Base-by-base conservation (phyloP, 2,888 invertebrate species). In the Stictocephala bisonia region DNA sequence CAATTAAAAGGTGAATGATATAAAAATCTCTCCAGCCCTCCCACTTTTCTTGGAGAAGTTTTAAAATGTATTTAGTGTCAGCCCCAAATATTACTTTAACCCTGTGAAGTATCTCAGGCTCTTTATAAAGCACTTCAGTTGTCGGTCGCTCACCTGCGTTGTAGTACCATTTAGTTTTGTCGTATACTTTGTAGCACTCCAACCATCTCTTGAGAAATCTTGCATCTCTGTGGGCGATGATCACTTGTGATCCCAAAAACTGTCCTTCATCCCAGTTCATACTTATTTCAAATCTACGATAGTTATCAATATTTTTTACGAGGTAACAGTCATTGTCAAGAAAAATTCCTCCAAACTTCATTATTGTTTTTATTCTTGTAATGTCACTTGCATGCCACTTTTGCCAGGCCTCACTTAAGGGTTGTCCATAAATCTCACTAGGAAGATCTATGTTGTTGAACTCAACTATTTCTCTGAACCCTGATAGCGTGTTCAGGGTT, bases 141-240 rank as follows among this genome's bases (percentile, higher is more conserved):
- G 83, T 84, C 1, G 84, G 84, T 29, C 81, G 77, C 56, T 83
- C 81, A 1, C 84, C 84, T 3, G 84, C 84, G 78, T 84, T 84
- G 76, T 83, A 84, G 75, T 84, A 84, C 82, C 83, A 82, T 29
- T 77, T 72, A 44, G 76, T 68, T 11, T 50, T 44, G 27, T 40
- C 20, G 40, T 75, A 69, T 64, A 80, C 81, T 18, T 68, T 74
- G 74, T 82, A 82, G 2, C 80, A 79, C 9, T 81, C 77, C 31
- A 79, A 74, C 80, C 81, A 82, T 2, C 78, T 60, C 31, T 72
- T 74, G 11, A 81, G 74, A 74, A 82, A 82, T 24, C 82, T 73
- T 1, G 82, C 80, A 70, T 82, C 78, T 60, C 76, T 77, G 66
- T 82, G 81, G 0, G 80, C 81, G 22, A 71, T n/a, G 9, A 71